Evolutionary conservation across 2,797 vertebrate species (phyloP).

Genomic region (Lemur catta): DNA sequence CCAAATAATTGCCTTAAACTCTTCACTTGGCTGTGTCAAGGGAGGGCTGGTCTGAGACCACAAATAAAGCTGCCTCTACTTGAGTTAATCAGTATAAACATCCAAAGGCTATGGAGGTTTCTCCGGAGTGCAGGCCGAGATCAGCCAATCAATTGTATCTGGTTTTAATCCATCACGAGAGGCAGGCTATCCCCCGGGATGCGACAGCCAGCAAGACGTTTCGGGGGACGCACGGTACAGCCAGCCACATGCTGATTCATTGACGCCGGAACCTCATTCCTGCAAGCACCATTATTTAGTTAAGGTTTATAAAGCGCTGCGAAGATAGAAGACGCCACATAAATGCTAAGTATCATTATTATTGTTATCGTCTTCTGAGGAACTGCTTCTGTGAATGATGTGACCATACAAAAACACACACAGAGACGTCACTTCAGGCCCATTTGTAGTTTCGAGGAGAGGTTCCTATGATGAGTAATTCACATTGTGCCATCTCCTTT

Average conservation of each 20-base stretch:
- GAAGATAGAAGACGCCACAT: conserved; percentile 50
- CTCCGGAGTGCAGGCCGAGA: conserved; percentile 56
- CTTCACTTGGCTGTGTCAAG: conserved; percentile 32
- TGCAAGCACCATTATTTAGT: conserved; percentile 52
- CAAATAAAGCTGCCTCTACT: conserved; percentile 47
- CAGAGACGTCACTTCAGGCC: background rate
- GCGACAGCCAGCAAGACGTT: conserved; percentile 53
- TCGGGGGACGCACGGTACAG: conserved; percentile 18
- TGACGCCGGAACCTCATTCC: conserved; percentile 58
- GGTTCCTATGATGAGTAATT: conserved; percentile 66
- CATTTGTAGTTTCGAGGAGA: conserved; percentile 46
- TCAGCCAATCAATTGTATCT: conserved; percentile 70
- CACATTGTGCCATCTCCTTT: conserved; percentile 78
- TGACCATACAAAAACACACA: background rate
- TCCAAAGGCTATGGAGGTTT: conserved; percentile 50
- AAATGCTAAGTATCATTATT: conserved; percentile 55
- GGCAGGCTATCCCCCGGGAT: conserved; percentile 49
- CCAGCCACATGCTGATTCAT: conserved; percentile 60
- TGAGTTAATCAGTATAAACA: conserved; percentile 70
- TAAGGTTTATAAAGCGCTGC: conserved; percentile 59
- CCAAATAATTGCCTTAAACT: conserved; percentile 32
- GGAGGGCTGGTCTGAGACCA: conserved; percentile 21
- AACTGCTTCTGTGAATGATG: conserved; percentile 49
- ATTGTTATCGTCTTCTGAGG: background rate
- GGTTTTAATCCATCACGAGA: conserved; percentile 71